These are phyloP conservation scores for Fragum fragum DNA, from an alignment of 2,888 invertebrate genomes.

Conservation along the genomic window DNA sequence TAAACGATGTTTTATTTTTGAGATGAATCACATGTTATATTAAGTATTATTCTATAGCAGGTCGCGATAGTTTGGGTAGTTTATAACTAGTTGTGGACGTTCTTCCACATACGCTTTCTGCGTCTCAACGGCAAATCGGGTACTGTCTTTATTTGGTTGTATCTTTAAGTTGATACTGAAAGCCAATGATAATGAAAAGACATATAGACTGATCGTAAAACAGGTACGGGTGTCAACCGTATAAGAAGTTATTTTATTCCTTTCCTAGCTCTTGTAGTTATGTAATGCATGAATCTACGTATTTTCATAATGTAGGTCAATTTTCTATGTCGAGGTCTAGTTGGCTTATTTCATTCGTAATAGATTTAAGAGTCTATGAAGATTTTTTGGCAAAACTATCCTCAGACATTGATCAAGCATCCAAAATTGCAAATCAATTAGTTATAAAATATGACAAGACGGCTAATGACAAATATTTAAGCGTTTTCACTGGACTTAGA, in stretches of 20 bases:
- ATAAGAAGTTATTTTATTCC: background rate
- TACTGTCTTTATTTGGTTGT: background rate
- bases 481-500: too few species aligned
- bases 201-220: background rate
- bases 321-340: conserved; percentile 18
- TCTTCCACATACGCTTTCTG: background rate
- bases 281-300: conserved; percentile 10
- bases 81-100: conserved; percentile 1
- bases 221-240: background rate
- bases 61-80: conserved; percentile 3
- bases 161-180: conserved; percentile 2
- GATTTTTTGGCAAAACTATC: background rate
- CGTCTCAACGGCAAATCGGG: background rate
- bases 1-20: background rate
- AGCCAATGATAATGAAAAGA: background rate
- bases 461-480: too few species aligned
- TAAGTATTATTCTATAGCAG: background rate
- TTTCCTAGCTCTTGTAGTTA: background rate
- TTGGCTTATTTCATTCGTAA: too few species aligned
- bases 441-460: too few species aligned
- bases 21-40: background rate
- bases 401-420: conserved; percentile 13
- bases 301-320: conserved; percentile 16
- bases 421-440: background rate
- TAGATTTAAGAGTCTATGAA: conserved; percentile 12